These are phyloP conservation scores for Zophobas morio DNA, from an alignment of 1,140 invertebrate genomes.

Conservation along the genomic window DNA sequence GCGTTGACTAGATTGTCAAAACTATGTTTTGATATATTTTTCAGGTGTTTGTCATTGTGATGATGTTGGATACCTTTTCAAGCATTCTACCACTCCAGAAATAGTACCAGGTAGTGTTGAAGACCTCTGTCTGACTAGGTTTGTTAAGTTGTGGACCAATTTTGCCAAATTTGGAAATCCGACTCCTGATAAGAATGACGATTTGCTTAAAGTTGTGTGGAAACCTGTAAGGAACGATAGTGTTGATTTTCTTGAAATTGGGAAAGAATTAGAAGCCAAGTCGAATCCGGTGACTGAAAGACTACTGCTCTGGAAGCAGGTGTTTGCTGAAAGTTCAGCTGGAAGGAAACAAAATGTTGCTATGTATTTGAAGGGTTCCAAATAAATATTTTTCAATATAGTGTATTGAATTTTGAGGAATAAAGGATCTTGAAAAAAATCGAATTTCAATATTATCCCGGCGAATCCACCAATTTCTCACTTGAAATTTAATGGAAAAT, in stretches of 20 bases:
- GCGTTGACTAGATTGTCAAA: neutral
- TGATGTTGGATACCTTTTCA: conserved; percentile 68
- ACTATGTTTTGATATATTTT: conserved; percentile 43
- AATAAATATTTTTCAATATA: neutral
- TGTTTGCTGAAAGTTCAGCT: neutral
- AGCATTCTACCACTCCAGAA: no score
- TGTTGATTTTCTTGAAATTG: no score
- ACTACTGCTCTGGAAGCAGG: neutral
- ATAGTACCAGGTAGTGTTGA: neutral
- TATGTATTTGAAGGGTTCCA: neutral
- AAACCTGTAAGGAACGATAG: no score
- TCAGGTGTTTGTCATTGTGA: conserved; percentile 75
- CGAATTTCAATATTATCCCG: no score
- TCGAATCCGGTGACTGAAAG: neutral
- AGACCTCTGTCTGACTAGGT: neutral
- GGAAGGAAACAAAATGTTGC: neutral
- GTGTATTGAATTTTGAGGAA: no score
- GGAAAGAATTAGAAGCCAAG: neutral
- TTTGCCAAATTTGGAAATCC: no score
- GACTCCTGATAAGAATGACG: no score
- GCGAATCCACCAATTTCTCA: no score
- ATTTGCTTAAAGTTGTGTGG: no score
- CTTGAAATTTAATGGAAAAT: no score
- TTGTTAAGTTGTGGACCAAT: neutral
- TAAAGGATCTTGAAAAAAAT: no score